Base-by-base conservation (phyloP, 1,140 invertebrate genomes). In the Heliconius hewitsoni region DNA sequence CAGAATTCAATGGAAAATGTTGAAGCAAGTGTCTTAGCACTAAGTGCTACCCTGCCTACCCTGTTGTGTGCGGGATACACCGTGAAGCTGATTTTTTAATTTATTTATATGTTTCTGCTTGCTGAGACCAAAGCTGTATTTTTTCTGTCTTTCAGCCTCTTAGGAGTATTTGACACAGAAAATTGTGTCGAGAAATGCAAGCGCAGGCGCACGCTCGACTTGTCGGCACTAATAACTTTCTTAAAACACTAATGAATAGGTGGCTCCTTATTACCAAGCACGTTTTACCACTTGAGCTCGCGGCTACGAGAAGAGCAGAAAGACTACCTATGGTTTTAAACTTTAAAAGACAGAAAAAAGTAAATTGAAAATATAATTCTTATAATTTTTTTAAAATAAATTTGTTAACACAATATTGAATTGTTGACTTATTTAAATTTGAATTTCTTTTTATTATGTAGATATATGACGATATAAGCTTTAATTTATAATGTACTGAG, bases 201-300 rank as follows among this genome's bases (percentile, higher is more conserved):
- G 76, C 86, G 86, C 91, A 92, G 87, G 90, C 87, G 87, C 88
- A 87, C 55, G 76, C 52, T 84, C 87, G 84, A 88, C 87, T 87
- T 85, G 86, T 83, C 84, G 82, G 76, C 87, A 84, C 85, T 91
- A 89, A 91, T 89, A 89, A 89, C 84, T 88, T 89, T 91, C 89
- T 90, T 86, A 88, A 90, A 91, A 90, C 87, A 89, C 89, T 91
- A 93, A 91, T 93, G 91, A 93, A 90, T 90, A 92, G 84, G 86
- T 87, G 86, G 86, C 82, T 87, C 82, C 86, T 90, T 91, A 93
- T 93, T 93, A 90, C 91, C 81, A 83, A 81, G 89, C 91, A 93
- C 91, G 91, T 93, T 91, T 84, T 82, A 52, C 85, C 87, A 84
- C 90, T 93, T 81, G 74, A 79, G 79, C 76, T 71, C 76, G 57